Percentiles rank a stretch among this genome's conserved stretches.
phyloP scores from a whole-genome alignment of 2,888 invertebrate genomes.

The Dioctria linearis region DNA sequence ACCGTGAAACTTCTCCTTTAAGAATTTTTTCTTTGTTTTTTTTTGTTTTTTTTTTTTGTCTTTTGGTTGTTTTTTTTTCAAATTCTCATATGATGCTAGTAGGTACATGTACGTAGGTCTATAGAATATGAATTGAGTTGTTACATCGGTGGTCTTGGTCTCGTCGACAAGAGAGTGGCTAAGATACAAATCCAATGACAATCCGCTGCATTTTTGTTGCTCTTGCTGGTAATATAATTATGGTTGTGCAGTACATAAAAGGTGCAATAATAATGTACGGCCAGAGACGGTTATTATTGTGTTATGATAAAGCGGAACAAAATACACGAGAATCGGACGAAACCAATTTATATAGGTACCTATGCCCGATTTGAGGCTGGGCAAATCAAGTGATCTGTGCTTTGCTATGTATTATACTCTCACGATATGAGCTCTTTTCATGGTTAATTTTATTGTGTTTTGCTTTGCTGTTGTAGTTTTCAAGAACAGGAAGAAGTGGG shows the following conservation, averaged over 20 bases:
- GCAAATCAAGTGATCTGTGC: neutral
- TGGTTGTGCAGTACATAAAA: constrained; percentile 5
- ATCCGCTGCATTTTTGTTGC: constrained; percentile 12
- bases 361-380: constrained; percentile 16
- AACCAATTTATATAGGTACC: constrained; percentile 22
- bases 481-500: constrained; percentile 5
- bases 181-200: constrained; percentile 10
- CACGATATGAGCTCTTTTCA: too few species aligned
- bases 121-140: neutral
- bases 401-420: neutral
- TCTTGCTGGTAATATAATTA: constrained; percentile 26
- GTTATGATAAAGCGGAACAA: constrained; percentile 47
- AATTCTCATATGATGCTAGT: neutral
- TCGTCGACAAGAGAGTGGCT: neutral
- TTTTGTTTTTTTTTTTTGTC: neutral
- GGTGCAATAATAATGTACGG: constrained; percentile 44
- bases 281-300: constrained; percentile 45
- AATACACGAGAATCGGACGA: constrained; percentile 31
- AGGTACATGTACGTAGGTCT: neutral
- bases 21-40: neutral
- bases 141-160: neutral
- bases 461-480: neutral
- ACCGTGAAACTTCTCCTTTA: constrained; percentile 28
- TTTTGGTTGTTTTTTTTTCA: neutral
- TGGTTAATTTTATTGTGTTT: neutral